Evolutionary conservation across 2,797 vertebrate species (phyloP), one percentile per base, ranked within the genome.

Genomic region (Triplophysa yarkandensis): DNA sequence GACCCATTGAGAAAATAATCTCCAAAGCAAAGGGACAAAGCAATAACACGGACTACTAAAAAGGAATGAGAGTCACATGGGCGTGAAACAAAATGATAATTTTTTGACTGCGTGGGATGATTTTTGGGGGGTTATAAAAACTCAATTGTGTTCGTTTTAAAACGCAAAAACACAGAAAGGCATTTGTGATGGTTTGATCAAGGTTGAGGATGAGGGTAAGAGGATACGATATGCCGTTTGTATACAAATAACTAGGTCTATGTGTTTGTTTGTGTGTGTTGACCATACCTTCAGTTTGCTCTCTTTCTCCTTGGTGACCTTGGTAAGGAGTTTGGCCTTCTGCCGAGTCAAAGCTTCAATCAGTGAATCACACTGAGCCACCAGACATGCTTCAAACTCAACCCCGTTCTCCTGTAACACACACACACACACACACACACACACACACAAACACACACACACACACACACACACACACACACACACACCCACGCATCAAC

Each of bases 281-380:
- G n/a, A 68, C 88, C 82, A n/a, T 77, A 98, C 97, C 95, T 99
- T 99, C 58, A 97, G 87, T 60, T 99, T 99, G 90, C 96, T 95
- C 74, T 98, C 96, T 58, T 95, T 94, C 89, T 99, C 97, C 86
- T 98, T 98, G 71, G 95, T 96, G 88, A 99, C 95, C 88, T 98
- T 98, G 77, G 96, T 98, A 87, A 99, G 96, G 76, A 99, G 90
- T 73, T 99, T 98, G 82, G 97, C 97, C 85, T 98, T 99, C 87
- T 98, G 97, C 65, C 97, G 90, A 0, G 95, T 98, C 82, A 99
- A 87, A 0, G 96, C 95, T 17, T 99, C 97, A 0, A 98, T 98
- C 88, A 99, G 89, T 16, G 97, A 94, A 58, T 99, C 97, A 4
- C 97, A 99, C 89, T 99, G 97, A 19, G 97, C 97, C 30, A 99